phyloP scores from a whole-genome alignment of 2,113 vertebrate genomes.

The Alligator mississippiensis region DNA sequence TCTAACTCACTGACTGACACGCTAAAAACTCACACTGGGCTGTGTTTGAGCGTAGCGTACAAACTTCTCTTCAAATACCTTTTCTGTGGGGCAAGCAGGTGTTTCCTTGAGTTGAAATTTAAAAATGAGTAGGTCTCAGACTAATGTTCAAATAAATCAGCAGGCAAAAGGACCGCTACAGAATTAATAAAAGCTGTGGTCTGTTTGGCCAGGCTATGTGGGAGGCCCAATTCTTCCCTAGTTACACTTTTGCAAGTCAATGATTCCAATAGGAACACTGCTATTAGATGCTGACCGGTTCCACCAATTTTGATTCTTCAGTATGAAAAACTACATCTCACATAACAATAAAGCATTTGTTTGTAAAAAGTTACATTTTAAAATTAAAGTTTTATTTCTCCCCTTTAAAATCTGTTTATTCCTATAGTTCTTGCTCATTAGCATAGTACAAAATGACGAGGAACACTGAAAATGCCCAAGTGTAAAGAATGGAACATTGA shows the following conservation, averaged over 20 bases:
- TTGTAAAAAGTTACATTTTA: not conserved
- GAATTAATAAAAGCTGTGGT: slow-evolving; percentile 35
- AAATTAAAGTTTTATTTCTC: not conserved
- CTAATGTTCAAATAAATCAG: slow-evolving; percentile 55
- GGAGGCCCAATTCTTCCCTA: slow-evolving; percentile 32
- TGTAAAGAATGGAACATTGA: not conserved
- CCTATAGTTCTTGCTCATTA: not conserved
- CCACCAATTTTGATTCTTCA: slow-evolving; percentile 7
- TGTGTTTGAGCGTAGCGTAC: slow-evolving; percentile 75
- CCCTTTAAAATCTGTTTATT: fast-evolving
- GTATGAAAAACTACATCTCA: slow-evolving; percentile 17
- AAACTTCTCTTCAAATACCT: slow-evolving; percentile 85
- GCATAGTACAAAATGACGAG: not conserved
- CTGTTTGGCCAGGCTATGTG: not conserved
- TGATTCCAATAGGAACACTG: slow-evolving; percentile 5
- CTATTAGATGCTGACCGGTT: not conserved
- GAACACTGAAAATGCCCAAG: not conserved
- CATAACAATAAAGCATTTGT: not conserved
- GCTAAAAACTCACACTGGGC: slow-evolving; percentile 85
- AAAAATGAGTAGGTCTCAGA: slow-evolving; percentile 21
- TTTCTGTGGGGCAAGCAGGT: slow-evolving; percentile 62
- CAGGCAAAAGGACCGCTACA: not conserved
- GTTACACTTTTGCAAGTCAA: slow-evolving; percentile 2
- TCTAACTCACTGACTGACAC: slow-evolving; percentile 95
- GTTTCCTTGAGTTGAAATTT: slow-evolving; percentile 51